Percentiles rank a stretch among this genome's conserved stretches.
Evolutionary conservation across 2,888 invertebrate species (phyloP).

Genomic region (Erynnis tages): DNA sequence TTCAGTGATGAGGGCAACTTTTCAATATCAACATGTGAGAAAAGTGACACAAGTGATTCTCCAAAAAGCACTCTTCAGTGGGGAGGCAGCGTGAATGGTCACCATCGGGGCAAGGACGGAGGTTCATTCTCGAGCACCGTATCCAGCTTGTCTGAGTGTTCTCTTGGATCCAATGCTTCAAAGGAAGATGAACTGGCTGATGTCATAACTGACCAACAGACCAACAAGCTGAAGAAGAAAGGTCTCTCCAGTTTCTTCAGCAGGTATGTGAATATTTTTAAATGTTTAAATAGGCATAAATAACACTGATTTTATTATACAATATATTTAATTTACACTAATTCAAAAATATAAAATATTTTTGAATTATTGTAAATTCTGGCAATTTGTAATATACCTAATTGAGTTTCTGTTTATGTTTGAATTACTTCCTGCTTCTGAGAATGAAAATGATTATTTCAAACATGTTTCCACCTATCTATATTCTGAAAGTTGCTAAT

Average conservation of each 20-base stretch:
- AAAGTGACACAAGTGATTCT: constrained; percentile 77
- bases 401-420: too few relatives aligned
- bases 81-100: constrained; percentile 73
- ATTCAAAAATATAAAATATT: too few relatives aligned
- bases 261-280: constrained; percentile 69
- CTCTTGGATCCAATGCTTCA: constrained; percentile 82
- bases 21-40: constrained; percentile 76
- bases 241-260: constrained; percentile 83
- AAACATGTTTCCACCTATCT: too few relatives aligned
- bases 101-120: constrained; percentile 80
- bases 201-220: constrained; percentile 53
- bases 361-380: too few relatives aligned
- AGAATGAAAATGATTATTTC: too few relatives aligned
- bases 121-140: constrained; percentile 86
- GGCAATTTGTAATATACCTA: too few relatives aligned
- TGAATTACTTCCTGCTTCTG: too few relatives aligned
- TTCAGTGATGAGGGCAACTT: constrained; percentile 77
- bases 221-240: constrained; percentile 80
- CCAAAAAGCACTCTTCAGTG: constrained; percentile 76
- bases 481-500: too few relatives aligned
- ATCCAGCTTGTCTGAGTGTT: constrained; percentile 87
- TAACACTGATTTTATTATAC: too few relatives aligned
- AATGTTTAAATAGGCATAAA: neutral
- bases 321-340: too few relatives aligned
- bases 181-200: constrained; percentile 71